phyloP scores from a whole-genome alignment of 2,797 vertebrate genomes.

The Spheniscus humboldti region DNA sequence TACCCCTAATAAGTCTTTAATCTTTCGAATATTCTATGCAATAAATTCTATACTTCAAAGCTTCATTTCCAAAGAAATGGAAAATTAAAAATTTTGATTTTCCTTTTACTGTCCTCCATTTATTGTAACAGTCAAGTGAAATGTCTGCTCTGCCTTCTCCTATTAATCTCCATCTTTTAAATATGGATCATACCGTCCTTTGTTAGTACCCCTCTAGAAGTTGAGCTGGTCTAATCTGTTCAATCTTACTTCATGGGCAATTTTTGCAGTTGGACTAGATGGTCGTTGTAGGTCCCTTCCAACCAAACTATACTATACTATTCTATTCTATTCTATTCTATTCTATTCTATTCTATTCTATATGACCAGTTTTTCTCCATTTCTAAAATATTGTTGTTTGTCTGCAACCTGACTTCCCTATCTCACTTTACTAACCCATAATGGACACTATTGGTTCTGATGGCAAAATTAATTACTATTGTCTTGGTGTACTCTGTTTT shows the following conservation, averaged over 20 bases:
- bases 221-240: background rate
- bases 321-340: too few species aligned
- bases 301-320: background rate
- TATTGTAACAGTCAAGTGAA: background rate
- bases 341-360: too few species aligned
- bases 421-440: background rate
- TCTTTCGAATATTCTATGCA: background rate
- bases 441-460: background rate
- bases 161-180: background rate
- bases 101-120: background rate
- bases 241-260: background rate
- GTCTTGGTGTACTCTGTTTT: background rate
- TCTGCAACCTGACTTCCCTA: background rate
- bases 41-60: background rate
- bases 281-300: background rate
- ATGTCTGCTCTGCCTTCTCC: background rate
- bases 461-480: background rate
- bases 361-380: background rate
- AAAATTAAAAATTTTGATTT: background rate
- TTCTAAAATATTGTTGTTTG: background rate
- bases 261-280: background rate
- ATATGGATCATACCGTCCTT: background rate
- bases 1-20: background rate
- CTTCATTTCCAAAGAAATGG: background rate
- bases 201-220: background rate